Conservation (phyloP, 2,797 vertebrate genomes). For the Uromys caudimaculatus region DNA sequence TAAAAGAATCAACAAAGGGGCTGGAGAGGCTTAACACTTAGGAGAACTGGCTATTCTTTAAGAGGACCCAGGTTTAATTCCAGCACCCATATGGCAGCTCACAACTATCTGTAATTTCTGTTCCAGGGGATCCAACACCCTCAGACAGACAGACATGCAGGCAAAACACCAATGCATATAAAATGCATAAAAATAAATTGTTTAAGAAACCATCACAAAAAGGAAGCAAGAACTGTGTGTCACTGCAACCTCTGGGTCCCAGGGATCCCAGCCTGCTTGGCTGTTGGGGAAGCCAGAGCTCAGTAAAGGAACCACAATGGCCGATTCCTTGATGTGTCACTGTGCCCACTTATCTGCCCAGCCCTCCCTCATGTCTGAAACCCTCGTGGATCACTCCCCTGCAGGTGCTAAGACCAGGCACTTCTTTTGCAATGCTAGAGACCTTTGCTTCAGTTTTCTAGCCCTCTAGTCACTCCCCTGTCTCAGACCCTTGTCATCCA, state of each 20-base stretch:
- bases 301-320: neutral
- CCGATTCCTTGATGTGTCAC: neutral
- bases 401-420: neutral
- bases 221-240: neutral
- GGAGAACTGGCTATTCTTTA: neutral
- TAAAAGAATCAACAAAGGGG: neutral
- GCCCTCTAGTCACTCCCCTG: neutral
- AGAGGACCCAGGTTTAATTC: neutral
- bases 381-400: neutral
- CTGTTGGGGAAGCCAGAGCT: slow-evolving; percentile 3
- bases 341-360: neutral
- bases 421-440: slow-evolving; percentile 12
- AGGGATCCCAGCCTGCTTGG: neutral
- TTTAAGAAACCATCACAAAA: neutral
- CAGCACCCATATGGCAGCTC: neutral
- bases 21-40: neutral
- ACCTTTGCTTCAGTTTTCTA: neutral
- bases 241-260: neutral
- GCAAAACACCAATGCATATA: neutral
- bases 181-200: neutral
- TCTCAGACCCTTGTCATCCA: neutral
- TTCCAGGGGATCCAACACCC: neutral
- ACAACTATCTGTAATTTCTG: neutral
- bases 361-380: neutral
- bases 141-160: neutral